Percentiles rank a stretch among this genome's conserved stretches.
Evolutionary conservation across 2,888 invertebrate genomes (phyloP).

Genomic region (Steinernema hermaphroditum): DNA sequence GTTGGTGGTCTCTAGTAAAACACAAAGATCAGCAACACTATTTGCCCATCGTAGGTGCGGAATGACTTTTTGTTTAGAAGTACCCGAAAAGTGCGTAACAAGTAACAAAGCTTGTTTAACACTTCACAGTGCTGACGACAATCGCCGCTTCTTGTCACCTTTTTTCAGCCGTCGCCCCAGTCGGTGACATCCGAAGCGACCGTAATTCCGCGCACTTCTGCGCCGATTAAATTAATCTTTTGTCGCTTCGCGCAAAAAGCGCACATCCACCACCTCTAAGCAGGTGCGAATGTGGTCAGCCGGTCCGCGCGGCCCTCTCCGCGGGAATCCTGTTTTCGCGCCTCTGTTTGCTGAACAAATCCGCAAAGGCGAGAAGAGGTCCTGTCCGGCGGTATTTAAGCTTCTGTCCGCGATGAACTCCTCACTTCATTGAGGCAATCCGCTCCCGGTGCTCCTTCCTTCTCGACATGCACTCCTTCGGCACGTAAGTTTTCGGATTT

Average conservation of each 20-base stretch:
- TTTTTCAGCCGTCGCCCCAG: no score
- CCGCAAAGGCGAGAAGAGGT: background rate
- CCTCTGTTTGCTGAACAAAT: slow-evolving; percentile 22
- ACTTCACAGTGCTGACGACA: no score
- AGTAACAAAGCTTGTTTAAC: no score
- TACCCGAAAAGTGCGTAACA: no score
- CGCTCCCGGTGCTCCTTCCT: slow-evolving; percentile 4
- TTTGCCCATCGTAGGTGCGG: no score
- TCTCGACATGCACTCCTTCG: slow-evolving; percentile 4
- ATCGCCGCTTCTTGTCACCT: no score
- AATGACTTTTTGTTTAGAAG: no score
- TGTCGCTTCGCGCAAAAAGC: background rate
- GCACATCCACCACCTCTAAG: background rate
- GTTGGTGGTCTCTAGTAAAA: no score
- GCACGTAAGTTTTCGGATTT: background rate
- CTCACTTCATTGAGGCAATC: slow-evolving; percentile 20
- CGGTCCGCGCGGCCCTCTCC: background rate
- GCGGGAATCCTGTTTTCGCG: background rate
- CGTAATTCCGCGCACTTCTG: background rate
- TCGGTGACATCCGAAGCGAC: no score
- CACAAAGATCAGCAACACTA: no score
- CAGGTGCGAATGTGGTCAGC: background rate
- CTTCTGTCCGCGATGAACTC: slow-evolving; percentile 1
- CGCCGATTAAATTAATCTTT: slow-evolving; percentile 8
- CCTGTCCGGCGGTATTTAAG: slow-evolving; percentile 10